Evolutionary conservation across 2,113 vertebrate genomes (phyloP), one percentile per base, ranked within the genome.

Genomic region (Monarcha castaneiventris): DNA sequence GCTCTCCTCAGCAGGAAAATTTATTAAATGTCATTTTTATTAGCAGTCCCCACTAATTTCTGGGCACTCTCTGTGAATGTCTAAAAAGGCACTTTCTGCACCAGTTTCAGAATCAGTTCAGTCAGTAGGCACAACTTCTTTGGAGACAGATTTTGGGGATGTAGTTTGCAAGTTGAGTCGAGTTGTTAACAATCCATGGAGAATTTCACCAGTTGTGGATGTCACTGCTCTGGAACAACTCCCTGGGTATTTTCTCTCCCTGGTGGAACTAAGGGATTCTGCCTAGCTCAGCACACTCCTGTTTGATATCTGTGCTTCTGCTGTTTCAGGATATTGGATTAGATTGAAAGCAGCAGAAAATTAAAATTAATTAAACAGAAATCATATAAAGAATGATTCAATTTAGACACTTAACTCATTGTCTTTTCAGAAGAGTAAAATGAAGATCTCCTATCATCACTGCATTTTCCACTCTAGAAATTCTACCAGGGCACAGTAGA

Each of bases 311-410:
- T 78, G 44, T 83, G 56, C 32, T 96, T 46, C 55, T 92, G 13
- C 92, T 86, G 73, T 59, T 89, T 95, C 64, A 75, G 74, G 74
- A 96, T 95, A 90, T 86, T 56, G n/a, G 55, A 13, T 95, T 91
- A 87, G 78, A 52, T 54, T 76, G 37, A 79, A 82, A 88, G 67
- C 46, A 63, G 46, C 73, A 77, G 72, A 91, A 71, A 96, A 73
- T 46, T 76, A 54, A 66, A 90, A 89, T 33, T 8, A 91, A 75
- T 95, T 94, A 44, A 90, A 30, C 27, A 82, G 48, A 80, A 87
- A 92, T 69, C 10, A n/a, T 71, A 23, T 64, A 63, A 92, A 91
- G 71, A 74, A 52, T 3, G 0, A 54, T 75, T 83, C n/a, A 26
- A 41, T 88, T 91, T 95, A 71, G 84, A 55, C 55, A 62, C 61